Conservation (phyloP, 35 echinoderm and acorn worm species). For the Ophiothrix spiculata region DNA sequence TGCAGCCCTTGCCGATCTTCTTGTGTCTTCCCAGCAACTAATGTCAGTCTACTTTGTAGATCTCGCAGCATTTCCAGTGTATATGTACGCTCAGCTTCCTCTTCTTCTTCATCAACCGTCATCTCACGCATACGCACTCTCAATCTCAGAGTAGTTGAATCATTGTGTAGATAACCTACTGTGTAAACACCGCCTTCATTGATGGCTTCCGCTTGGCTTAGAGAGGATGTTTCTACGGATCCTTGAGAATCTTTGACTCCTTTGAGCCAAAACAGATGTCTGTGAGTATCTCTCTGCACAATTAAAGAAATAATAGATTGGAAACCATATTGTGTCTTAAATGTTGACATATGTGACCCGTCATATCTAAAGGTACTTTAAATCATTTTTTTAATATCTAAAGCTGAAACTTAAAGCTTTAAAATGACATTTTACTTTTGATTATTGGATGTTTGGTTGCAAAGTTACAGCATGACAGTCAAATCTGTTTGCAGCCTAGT, state of each 20-base stretch:
- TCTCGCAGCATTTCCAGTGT: neutral
- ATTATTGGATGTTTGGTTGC: too few relatives aligned
- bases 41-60: neutral
- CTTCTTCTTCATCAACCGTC: neutral
- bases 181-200: neutral
- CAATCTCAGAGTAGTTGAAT: neutral
- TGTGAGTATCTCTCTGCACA: neutral
- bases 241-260: slow-evolving; percentile 11
- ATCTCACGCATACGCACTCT: neutral
- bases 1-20: neutral
- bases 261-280: neutral
- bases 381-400: too few relatives aligned
- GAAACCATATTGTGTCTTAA: too few relatives aligned
- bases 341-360: too few relatives aligned
- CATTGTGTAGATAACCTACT: neutral
- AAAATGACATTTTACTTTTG: too few relatives aligned
- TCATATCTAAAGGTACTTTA: too few relatives aligned
- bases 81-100: neutral
- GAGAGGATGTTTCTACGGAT: neutral
- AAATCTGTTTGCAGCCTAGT: too few relatives aligned
- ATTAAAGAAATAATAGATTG: too few relatives aligned
- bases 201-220: slow-evolving; percentile 3
- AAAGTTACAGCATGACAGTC: too few relatives aligned
- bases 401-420: too few relatives aligned
- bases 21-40: neutral